Conservation (phyloP, 2,888 invertebrate species). For the Megalurothrips usitatus region DNA sequence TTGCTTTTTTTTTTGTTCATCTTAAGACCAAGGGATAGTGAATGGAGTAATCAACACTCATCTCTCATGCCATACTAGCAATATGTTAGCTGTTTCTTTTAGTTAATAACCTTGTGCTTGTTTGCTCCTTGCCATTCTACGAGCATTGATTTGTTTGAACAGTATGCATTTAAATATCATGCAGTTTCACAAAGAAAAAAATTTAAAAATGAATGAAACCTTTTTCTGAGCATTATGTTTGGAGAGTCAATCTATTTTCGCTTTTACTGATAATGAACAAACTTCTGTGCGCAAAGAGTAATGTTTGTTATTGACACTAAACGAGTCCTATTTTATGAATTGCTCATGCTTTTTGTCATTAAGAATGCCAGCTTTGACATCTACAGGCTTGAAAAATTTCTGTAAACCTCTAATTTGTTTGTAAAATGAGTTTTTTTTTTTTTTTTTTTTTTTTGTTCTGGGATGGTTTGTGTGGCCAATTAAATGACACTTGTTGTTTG, state of each 20-base stretch:
- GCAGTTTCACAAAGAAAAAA: background rate
- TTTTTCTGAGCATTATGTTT: background rate
- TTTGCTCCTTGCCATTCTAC: too few relatives aligned
- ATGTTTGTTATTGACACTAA: background rate
- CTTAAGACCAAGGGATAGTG: too few relatives aligned
- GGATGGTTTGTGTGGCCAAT: background rate
- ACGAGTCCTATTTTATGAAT: background rate
- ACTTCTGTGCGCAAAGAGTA: background rate
- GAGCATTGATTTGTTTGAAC: too few relatives aligned
- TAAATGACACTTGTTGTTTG: background rate
- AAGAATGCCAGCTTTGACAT: slow-evolving; percentile 3
- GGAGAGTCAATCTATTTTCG: background rate
- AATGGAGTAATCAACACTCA: too few relatives aligned
- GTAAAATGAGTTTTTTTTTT: background rate
- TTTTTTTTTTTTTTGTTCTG: background rate
- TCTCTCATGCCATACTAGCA: too few relatives aligned
- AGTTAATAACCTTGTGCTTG: too few relatives aligned
- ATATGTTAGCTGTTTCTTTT: too few relatives aligned
- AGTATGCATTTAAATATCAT: background rate
- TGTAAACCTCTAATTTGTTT: background rate
- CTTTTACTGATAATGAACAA: background rate
- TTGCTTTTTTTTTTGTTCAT: background rate
- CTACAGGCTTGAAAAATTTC: background rate
- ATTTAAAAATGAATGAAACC: background rate
- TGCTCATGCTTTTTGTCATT: background rate